Evolutionary conservation across 2,113 vertebrate species (phyloP), one percentile per base, ranked within the genome.

Genomic region (Paramormyrops kingsleyae): DNA sequence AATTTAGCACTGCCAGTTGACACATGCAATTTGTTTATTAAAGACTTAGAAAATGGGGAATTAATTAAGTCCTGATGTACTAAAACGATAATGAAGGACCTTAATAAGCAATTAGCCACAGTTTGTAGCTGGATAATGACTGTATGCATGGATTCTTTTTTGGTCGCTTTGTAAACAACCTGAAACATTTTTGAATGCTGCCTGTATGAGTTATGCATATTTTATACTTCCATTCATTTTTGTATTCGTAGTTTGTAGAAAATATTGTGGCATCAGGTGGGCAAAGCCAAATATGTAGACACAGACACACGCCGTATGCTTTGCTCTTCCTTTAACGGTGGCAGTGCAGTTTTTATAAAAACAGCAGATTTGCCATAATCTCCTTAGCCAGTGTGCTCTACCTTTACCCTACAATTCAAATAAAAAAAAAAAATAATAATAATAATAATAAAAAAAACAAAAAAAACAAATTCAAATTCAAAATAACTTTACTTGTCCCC

Each of bases 11-110:
- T 92, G 88, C 74, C 85, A 87, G 90, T 59, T 90, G 93, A 89
- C 91, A 83, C 9, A 53, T 87, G 87, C 90, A 80, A 94, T 94
- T 92, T 93, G 90, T 94, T 92, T 89, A 70, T 90, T 86, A 87
- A 56, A 85, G 21, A 91, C 46, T 88, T 50, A 44, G 89, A 88
- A 85, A 46, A 87, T 42, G 2, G 53, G 62, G 88, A 90, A 94
- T 92, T 92, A 66, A 93, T 88, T 88, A n/a, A 88, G 52, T 77
- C 46, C 90, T 92, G 90, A 85, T 90, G 92, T 86, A 86, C 46
- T 87, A 88, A 88, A 74, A 91, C 59, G 46, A 90, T 88, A 90
- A 89, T 50, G 59, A 88, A 46, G 85, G 52, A 52, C 7, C 83
- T 90, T 85, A 44, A 89, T 77, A 83, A 89, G 86, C 88, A 91